phyloP scores from a whole-genome alignment of 2,113 vertebrate species.

The Melanerpes formicivorus region DNA sequence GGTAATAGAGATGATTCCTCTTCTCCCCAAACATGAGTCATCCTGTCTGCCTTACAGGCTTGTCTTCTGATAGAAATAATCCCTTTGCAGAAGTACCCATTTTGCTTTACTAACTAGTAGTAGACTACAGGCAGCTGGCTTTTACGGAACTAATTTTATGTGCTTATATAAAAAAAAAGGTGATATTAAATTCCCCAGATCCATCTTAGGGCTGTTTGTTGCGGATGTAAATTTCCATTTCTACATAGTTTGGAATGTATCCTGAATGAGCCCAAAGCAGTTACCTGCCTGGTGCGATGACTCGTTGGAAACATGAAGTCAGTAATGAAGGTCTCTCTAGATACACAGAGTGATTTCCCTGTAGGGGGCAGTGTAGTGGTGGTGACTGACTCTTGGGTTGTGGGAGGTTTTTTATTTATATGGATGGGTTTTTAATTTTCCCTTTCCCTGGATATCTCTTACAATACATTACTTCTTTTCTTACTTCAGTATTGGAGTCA shows the following conservation, averaged over 20 bases:
- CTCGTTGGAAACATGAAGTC: neutral
- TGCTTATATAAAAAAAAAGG: neutral
- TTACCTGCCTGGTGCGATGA: neutral
- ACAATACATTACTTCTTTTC: neutral
- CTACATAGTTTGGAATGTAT: neutral
- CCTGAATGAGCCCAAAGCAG: neutral
- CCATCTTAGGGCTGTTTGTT: neutral
- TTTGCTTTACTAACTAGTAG: neutral
- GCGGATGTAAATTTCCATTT: neutral
- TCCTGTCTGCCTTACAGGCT: neutral
- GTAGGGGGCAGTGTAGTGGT: neutral
- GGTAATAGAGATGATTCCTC: conserved; percentile 46
- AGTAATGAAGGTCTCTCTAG: neutral
- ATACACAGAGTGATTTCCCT: neutral
- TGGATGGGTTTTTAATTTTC: neutral
- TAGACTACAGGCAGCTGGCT: neutral
- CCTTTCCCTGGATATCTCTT: neutral
- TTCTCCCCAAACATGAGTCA: conserved; percentile 37
- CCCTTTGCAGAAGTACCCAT: neutral
- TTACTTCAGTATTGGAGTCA: neutral
- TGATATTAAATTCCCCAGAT: neutral
- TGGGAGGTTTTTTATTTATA: fast-evolving
- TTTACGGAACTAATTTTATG: neutral
- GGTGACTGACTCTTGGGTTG: neutral
- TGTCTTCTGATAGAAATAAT: conserved; percentile 27